These are phyloP conservation scores for Scaptomyza flava DNA, from an alignment of 2,888 invertebrate species.

Conservation along the genomic window DNA sequence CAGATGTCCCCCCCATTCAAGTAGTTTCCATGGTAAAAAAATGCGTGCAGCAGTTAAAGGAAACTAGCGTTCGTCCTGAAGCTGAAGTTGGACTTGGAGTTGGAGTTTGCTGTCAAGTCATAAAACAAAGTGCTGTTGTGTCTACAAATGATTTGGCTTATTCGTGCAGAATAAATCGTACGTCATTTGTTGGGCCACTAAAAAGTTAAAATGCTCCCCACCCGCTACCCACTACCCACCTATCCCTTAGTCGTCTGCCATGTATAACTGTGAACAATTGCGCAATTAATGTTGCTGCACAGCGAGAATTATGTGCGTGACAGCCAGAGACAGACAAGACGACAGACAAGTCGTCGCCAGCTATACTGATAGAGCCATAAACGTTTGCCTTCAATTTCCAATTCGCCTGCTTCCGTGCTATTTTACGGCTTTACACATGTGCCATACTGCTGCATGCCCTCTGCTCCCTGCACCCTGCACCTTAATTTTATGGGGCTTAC, in stretches of 20 bases:
- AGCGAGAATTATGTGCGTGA: slow-evolving; percentile 72
- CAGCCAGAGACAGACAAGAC: slow-evolving; percentile 52
- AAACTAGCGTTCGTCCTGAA: slow-evolving; percentile 8
- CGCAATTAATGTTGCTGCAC: slow-evolving; percentile 71
- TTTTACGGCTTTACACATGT: slow-evolving; percentile 77
- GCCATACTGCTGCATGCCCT: slow-evolving; percentile 28
- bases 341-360: slow-evolving; percentile 41
- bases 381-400: slow-evolving; percentile 65
- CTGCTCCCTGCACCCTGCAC: not conserved
- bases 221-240: not conserved
- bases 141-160: slow-evolving; percentile 78
- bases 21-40: slow-evolving; percentile 55
- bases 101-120: slow-evolving; percentile 59
- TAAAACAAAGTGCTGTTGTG: slow-evolving; percentile 74
- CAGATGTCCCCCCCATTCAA: slow-evolving; percentile 24
- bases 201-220: slow-evolving; percentile 59
- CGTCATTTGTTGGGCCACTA: slow-evolving; percentile 76
- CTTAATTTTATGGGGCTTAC: slow-evolving; percentile 60
- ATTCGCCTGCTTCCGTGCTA: slow-evolving; percentile 52
- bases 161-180: slow-evolving; percentile 79
- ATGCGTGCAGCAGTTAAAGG: slow-evolving; percentile 33
- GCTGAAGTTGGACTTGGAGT: slow-evolving; percentile 27
- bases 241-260: not conserved
- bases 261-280: slow-evolving; percentile 58
- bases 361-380: slow-evolving; percentile 72